phyloP scores from a whole-genome alignment of 2,113 vertebrate species.

The Coptodon bakossiorum region DNA sequence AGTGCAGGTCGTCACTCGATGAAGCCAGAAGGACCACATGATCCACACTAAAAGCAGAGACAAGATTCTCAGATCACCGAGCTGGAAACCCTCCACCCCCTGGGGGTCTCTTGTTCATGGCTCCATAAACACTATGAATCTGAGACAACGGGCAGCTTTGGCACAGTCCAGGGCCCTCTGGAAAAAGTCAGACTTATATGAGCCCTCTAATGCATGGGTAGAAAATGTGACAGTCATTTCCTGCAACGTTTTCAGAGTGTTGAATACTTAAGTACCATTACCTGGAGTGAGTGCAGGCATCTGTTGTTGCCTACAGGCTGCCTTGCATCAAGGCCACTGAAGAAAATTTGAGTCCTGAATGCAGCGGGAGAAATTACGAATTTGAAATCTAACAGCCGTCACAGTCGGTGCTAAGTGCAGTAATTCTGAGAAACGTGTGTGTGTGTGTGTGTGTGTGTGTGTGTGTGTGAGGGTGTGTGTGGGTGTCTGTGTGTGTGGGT shows the following conservation, averaged over 20 bases:
- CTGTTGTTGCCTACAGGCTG: not conserved
- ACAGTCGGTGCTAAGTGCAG: not conserved
- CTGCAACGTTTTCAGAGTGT: not conserved
- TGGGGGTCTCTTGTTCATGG: not conserved
- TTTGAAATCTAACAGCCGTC: not conserved
- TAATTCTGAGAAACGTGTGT: not conserved
- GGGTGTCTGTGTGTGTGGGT: not conserved
- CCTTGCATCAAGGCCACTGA: conserved; percentile 4
- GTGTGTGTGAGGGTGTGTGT: too few relatives aligned
- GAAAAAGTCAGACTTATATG: not conserved
- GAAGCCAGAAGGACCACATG: not conserved
- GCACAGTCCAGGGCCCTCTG: not conserved
- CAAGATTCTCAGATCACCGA: not conserved
- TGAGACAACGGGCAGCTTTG: not conserved
- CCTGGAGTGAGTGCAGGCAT: not conserved
- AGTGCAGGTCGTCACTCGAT: not conserved
- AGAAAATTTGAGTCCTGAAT: not conserved
- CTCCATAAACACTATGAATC: not conserved
- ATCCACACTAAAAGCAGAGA: not conserved
- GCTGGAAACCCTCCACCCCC: not conserved
- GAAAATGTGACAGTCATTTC: not conserved
- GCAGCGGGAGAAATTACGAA: conserved; percentile 1
- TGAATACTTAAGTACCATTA: not conserved
- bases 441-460: not conserved
- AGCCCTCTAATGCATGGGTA: not conserved